These are phyloP conservation scores for Lasius fuliginosus DNA, from an alignment of 2,888 invertebrate species.

Conservation along the genomic window DNA sequence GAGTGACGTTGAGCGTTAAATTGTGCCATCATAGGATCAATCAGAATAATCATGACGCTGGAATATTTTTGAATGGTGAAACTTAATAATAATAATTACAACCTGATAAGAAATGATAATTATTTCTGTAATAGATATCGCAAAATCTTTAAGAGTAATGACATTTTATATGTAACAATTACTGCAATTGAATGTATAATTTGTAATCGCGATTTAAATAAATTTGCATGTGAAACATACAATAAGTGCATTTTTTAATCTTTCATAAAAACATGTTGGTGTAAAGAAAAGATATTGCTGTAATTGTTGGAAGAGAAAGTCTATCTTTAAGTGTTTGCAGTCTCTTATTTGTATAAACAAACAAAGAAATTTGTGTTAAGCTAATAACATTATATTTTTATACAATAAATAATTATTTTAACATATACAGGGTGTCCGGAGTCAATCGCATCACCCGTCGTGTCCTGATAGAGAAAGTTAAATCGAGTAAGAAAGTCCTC, in stretches of 20 bases:
- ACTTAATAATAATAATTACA: background rate
- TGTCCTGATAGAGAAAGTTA: too few relatives aligned
- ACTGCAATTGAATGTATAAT: background rate
- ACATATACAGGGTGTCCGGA: background rate
- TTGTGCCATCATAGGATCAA: conserved; percentile 31
- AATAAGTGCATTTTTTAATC: background rate
- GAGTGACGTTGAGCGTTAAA: conserved; percentile 40
- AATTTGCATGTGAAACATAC: background rate
- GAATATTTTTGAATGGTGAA: background rate
- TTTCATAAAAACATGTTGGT: background rate
- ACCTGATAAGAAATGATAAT: background rate
- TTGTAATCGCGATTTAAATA: background rate
- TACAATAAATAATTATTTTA: background rate
- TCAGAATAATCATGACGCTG: background rate
- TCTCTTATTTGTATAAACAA: background rate
- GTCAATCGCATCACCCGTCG: too few relatives aligned
- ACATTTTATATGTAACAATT: background rate
- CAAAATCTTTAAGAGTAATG: background rate
- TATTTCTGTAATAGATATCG: background rate
- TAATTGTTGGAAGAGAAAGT: background rate
- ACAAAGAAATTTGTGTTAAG: background rate
- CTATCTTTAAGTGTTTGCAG: background rate
- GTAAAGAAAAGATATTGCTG: background rate
- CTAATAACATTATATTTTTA: background rate
- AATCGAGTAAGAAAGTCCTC: too few relatives aligned